Base-by-base conservation (phyloP, 2,797 vertebrate species). In the Steatocranus sp. region DNA sequence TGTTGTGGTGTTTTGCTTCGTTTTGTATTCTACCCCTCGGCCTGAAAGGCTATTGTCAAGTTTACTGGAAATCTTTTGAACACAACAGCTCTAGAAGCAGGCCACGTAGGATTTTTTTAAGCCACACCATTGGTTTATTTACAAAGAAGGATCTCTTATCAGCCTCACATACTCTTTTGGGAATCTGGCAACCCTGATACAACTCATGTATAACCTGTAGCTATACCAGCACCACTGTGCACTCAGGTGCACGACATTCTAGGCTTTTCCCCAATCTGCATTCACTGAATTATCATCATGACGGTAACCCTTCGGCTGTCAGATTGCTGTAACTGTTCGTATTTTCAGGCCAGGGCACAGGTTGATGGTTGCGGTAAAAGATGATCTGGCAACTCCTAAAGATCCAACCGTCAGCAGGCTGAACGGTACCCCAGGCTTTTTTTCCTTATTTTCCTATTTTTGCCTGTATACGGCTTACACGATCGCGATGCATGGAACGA, bases 91-190 rank as follows among this genome's bases (percentile, higher is more conserved):
- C 17, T 12, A 34, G 56, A 61, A 34, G 17, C 10, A 34, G 56
- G 30, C 4, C 56, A 5, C 1, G 3, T 0, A 12, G 17, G 30
- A 0, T 5, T 34, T 61, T n/a, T n/a, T 12, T 1, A n/a, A 34
- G 17, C 17, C 56, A 61, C 0, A 2, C 2, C 1, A 3, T 3
- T 61, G 56, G 30, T 12, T 34, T 61, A 34, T 7, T 61, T 61
- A 34, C 30, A 34, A 61, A 34, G 56, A 34, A 61, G 56, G 56
- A 12, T 36, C 18, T 61, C 30, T 61, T 34, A 61, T n/a, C 17
- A 34, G 56, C 56, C 17, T 61, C 56, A 34, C 56, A 61, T 0
- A 0, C 30, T 12, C 18, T 61, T 58, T 34, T 61, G 30, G 56
- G 17, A 61, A 61, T 61, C 56, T 61, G 30, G 56, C 56, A 11